Base-by-base conservation (phyloP, 2,797 vertebrate species). In the Ctenochaetus hawaiiensis region DNA sequence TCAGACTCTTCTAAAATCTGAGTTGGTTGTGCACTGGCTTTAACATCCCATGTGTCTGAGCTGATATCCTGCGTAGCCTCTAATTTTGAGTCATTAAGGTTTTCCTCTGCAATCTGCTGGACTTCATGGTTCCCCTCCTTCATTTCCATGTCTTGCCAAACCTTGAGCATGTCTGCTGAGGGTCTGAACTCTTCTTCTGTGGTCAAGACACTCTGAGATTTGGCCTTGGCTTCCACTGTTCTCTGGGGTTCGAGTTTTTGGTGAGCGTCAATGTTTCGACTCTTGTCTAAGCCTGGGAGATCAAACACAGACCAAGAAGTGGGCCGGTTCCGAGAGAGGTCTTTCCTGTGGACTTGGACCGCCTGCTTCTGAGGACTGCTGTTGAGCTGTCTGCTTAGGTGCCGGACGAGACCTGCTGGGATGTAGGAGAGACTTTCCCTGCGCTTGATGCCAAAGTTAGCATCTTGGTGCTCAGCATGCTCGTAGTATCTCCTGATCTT, bases 351-450 rank as follows among this genome's bases (percentile, higher is more conserved):
- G 18, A 74, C 85, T 0, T 86, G 81, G 1, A 67, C 43, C 0
- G 63, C 69, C 47, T 95, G 92, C 3, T 94, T 92, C 77, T 88
- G 85, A 0, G 96, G 96, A 48, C 93, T 74, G 52, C 86, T 92
- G 56, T 96, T 96, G 57, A 99, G 92, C 78, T 96, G 97, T 82
- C 81, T 95, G 63, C 98, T 95, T 0, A 97, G 95, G 75, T 96
- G 96, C 12, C 95, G 95, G 37, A 99, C 98, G 60, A 99, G 85
- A 22, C 98, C 98, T 4, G 97, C 94, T 51, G 98, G 98, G 67
- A 99, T 99, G 56, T 97, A 98, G 34, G 97, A 97, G 26, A 99
- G 95, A 82, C 98, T 99, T 88, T 99, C 98, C 1, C 98, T 93
- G 79, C 97, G 97, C 77, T 95, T 96, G 77, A 99, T 90, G n/a